Percentiles rank a stretch among this genome's conserved stretches.
These are phyloP conservation scores for Chionis minor DNA, from an alignment of 2,113 vertebrate genomes.

Conservation along the genomic window DNA sequence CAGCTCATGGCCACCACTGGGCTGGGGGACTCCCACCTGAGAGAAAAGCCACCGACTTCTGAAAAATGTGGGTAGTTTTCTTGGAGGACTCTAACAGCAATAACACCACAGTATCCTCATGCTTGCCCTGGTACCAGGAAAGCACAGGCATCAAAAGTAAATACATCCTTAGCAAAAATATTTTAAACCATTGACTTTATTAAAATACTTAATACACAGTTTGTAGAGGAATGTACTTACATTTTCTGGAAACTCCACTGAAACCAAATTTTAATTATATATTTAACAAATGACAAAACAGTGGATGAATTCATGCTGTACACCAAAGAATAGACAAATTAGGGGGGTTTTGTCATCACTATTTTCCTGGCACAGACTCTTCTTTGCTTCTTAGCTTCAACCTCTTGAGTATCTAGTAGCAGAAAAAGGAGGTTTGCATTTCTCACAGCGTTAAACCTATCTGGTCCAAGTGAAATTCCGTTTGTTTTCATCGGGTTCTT, in stretches of 20 bases:
- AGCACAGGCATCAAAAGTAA: background rate
- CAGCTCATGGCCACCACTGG: background rate
- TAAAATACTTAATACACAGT: slow-evolving; percentile 73
- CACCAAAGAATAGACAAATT: slow-evolving; percentile 32
- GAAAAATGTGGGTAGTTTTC: background rate
- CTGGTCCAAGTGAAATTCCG: background rate
- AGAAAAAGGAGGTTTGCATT: background rate
- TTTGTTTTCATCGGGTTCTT: slow-evolving; percentile 18
- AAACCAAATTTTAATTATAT: slow-evolving; percentile 65
- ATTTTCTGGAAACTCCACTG: slow-evolving; percentile 71
- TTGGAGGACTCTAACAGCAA: background rate
- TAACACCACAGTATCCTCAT: background rate
- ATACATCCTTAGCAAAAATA: background rate
- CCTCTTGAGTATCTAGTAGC: background rate
- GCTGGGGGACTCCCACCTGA: background rate
- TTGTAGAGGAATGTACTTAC: slow-evolving; percentile 76
- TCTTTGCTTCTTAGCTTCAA: slow-evolving; percentile 27
- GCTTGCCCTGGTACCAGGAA: background rate
- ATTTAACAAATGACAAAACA: slow-evolving; percentile 62
- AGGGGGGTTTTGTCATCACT: background rate
- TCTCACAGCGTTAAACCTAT: background rate
- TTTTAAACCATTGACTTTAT: slow-evolving; percentile 76
- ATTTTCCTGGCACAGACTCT: background rate
- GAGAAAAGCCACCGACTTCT: background rate
- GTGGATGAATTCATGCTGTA: slow-evolving; percentile 53